Conservation (phyloP, 2,797 vertebrate species). For the Rachycentron canadum region DNA sequence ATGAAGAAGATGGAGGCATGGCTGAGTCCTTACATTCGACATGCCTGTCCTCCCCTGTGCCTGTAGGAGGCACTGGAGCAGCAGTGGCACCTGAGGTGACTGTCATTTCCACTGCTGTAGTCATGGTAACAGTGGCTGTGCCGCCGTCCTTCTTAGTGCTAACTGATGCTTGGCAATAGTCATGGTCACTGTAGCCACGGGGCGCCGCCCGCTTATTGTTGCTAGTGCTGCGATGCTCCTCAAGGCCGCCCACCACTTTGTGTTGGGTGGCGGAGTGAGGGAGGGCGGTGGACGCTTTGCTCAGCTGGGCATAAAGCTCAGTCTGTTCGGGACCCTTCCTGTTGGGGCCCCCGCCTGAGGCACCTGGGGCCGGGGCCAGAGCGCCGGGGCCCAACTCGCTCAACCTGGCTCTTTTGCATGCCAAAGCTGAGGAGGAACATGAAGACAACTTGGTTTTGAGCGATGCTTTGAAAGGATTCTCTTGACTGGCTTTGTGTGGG, state of each 20-base stretch:
- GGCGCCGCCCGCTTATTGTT: slow-evolving; percentile 88
- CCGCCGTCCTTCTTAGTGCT: slow-evolving; percentile 89
- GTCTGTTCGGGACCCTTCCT: slow-evolving; percentile 95
- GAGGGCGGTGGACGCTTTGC: slow-evolving; percentile 89
- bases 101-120: slow-evolving; percentile 90
- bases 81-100: slow-evolving; percentile 84
- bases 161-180: slow-evolving; percentile 96
- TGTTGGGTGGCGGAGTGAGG: slow-evolving; percentile 76
- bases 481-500: slow-evolving; percentile 99
- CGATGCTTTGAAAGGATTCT: slow-evolving; percentile 98
- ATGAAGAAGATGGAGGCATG: slow-evolving; percentile 82
- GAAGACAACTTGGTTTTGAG: slow-evolving; percentile 96
- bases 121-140: slow-evolving; percentile 90
- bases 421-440: slow-evolving; percentile 93
- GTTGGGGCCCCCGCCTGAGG: slow-evolving; percentile 86
- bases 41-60: slow-evolving; percentile 90
- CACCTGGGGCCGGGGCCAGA: slow-evolving; percentile 83
- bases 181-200: slow-evolving; percentile 96
- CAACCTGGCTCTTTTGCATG: slow-evolving; percentile 92
- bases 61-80: slow-evolving; percentile 79
- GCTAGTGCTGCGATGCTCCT: slow-evolving; percentile 89
- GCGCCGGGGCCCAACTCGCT: slow-evolving; percentile 88
- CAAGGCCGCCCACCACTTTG: slow-evolving; percentile 79
- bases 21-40: slow-evolving; percentile 92
- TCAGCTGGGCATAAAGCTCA: slow-evolving; percentile 96